Conservation (phyloP, 2,888 invertebrate species). For the Melinaea marsaeus region DNA sequence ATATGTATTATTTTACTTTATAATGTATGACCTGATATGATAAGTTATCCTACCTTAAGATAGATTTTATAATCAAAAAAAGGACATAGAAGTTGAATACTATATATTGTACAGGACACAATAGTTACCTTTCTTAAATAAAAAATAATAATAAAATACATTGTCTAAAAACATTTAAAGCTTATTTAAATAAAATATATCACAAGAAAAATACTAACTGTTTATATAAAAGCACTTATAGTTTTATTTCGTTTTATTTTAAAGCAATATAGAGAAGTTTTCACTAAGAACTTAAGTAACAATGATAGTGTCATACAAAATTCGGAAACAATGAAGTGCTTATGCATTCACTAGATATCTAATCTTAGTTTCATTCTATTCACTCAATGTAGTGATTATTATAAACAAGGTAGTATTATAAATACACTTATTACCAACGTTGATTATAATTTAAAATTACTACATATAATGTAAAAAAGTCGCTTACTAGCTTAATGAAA, state of each 20-base stretch:
- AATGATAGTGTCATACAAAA: not conserved
- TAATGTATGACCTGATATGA: too few species aligned
- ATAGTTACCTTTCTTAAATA: too few species aligned
- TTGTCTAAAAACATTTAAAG: too few species aligned
- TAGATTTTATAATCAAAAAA: too few species aligned
- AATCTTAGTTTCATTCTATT: not conserved
- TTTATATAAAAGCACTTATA: not conserved
- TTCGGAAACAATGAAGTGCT: not conserved
- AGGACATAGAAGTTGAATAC: too few species aligned
- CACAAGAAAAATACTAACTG: not conserved
- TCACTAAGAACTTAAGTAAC: not conserved
- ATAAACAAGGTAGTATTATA: not conserved
- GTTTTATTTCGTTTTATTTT: not conserved
- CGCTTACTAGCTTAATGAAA: not conserved
- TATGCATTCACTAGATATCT: too few species aligned
- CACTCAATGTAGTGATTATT: not conserved
- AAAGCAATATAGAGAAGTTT: too few species aligned
- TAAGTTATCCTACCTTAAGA: too few species aligned
- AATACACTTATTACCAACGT: not conserved
- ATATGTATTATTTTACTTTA: too few species aligned
- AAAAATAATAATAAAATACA: too few species aligned
- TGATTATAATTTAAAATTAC: not conserved
- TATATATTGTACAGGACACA: too few species aligned
- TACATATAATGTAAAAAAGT: not conserved
- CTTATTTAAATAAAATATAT: too few species aligned